These are phyloP conservation scores for Pseudomugil gertrudae DNA, from an alignment of 2,797 vertebrate genomes.

Conservation along the genomic window DNA sequence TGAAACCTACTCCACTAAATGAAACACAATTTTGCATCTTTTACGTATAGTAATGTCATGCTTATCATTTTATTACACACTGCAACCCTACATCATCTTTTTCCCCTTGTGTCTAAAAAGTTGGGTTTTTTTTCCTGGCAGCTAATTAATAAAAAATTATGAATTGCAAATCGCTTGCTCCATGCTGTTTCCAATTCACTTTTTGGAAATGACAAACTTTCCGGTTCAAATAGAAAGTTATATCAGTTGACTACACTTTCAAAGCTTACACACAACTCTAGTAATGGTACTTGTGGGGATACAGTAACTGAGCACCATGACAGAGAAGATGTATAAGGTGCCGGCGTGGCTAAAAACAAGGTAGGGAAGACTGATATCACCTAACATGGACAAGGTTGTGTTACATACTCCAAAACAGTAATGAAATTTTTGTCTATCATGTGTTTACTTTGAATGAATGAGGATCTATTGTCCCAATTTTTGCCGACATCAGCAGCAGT, in stretches of 20 bases:
- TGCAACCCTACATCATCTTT: not conserved
- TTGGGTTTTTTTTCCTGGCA: not conserved
- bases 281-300: not conserved
- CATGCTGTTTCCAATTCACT: not conserved
- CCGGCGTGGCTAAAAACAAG: constrained; percentile 24
- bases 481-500: constrained; percentile 5
- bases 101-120: not conserved
- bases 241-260: not conserved
- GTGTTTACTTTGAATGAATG: not conserved
- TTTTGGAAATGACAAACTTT: not conserved
- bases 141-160: not conserved
- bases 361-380: constrained; percentile 19
- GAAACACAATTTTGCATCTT: not conserved
- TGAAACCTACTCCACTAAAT: not conserved
- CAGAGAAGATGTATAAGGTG: not conserved
- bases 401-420: constrained; percentile 10
- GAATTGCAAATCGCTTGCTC: not conserved
- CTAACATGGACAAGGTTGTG: constrained; percentile 20
- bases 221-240: not conserved
- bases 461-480: not conserved
- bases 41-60: not conserved
- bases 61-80: not conserved
- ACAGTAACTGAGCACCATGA: not conserved
- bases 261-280: constrained; percentile 5
- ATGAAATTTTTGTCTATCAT: no score